phyloP scores from a whole-genome alignment of 2,797 vertebrate genomes.

The Halcyon badia region DNA sequence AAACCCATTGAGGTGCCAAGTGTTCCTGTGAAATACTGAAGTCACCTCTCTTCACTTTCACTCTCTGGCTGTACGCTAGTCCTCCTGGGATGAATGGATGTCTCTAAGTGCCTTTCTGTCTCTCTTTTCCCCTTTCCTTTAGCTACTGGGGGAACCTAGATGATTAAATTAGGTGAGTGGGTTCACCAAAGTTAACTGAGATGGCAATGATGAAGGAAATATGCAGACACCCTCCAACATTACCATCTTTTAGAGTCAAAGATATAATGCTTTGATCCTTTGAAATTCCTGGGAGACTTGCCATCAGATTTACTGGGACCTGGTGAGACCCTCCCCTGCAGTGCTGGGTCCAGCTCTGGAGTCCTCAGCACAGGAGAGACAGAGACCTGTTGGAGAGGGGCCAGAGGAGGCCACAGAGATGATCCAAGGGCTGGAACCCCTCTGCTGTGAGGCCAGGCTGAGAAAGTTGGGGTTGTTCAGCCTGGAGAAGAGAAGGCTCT shows the following conservation, averaged over 20 bases:
- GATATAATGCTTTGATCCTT: neutral
- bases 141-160: neutral
- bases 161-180: neutral
- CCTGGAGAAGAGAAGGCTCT: neutral
- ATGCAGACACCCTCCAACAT: neutral
- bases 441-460: neutral
- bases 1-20: neutral
- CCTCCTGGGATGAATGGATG: neutral
- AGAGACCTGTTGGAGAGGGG: neutral
- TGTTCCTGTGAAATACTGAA: neutral
- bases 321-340: neutral
- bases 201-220: neutral
- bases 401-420: neutral
- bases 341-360: neutral
- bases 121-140: neutral
- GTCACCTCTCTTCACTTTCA: neutral
- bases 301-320: neutral
- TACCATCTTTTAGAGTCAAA: neutral
- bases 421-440: neutral
- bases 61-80: neutral
- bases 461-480: neutral
- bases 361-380: neutral
- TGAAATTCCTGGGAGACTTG: neutral
- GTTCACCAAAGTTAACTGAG: neutral
- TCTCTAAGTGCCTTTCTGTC: neutral